These are phyloP conservation scores for Coregonus suidteri DNA, from an alignment of 2,797 vertebrate genomes.

Conservation along the genomic window DNA sequence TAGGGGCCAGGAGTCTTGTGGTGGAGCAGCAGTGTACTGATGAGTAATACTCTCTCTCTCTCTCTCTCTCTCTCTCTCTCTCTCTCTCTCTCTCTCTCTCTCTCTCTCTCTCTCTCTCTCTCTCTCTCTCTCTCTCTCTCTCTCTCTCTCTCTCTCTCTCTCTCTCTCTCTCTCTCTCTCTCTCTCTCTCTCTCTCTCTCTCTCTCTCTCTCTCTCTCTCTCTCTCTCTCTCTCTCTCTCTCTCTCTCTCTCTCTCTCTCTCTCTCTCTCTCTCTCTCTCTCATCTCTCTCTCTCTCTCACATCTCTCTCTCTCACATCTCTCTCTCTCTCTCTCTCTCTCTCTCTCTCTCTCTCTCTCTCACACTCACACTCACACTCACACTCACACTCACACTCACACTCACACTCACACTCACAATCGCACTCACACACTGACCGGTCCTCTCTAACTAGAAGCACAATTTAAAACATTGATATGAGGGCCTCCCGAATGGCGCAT, in stretches of 20 bases:
- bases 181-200: neutral
- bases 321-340: no score
- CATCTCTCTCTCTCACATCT: no score
- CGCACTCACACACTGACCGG: neutral
- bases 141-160: neutral
- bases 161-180: neutral
- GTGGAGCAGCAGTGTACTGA: neutral
- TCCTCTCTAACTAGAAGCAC: neutral
- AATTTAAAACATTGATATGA: neutral
- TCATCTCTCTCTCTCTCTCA: neutral
- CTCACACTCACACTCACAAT: no score
- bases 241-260: neutral
- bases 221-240: neutral
- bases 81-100: neutral
- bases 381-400: no score
- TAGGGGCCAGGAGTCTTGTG: conserved; percentile 30
- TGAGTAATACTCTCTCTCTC: no score
- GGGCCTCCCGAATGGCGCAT: no score
- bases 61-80: neutral
- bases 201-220: neutral
- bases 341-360: neutral
- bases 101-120: no score
- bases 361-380: neutral
- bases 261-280: no score
- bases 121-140: neutral